These are phyloP conservation scores for Zaprionus lachaisei DNA, from an alignment of 1,140 invertebrate genomes.

Conservation along the genomic window DNA sequence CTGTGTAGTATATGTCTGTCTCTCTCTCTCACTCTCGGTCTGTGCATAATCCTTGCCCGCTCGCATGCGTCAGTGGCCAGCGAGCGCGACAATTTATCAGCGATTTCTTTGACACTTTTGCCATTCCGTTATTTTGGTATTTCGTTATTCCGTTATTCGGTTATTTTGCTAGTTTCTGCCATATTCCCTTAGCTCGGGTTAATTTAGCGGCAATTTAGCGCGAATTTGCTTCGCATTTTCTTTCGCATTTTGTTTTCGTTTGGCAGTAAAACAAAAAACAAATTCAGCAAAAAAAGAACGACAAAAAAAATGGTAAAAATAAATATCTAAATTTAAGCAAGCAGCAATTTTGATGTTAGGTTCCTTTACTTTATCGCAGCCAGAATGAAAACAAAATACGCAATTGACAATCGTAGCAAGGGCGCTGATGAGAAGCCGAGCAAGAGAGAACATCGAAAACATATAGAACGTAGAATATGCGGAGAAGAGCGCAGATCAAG, in stretches of 20 bases:
- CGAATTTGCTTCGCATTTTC: conserved; percentile 62
- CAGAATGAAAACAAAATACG: conserved; percentile 63
- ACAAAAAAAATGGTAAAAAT: conserved; percentile 31
- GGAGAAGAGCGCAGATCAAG: conserved; percentile 6
- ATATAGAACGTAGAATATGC: not conserved
- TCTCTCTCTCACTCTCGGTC: not conserved
- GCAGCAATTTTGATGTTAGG: conserved; percentile 20
- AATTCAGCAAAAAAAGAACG: not conserved
- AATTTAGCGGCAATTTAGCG: conserved; percentile 73
- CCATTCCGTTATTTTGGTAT: conserved; percentile 21
- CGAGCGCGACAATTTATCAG: conserved; percentile 39
- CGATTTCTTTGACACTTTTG: conserved; percentile 41
- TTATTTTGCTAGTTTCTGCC: conserved; percentile 1
- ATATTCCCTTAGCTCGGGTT: conserved; percentile 46
- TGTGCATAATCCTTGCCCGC: conserved; percentile 20
- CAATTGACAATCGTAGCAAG: conserved; percentile 42
- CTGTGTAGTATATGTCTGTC: not conserved
- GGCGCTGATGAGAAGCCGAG: not conserved
- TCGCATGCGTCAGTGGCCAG: conserved; percentile 27
- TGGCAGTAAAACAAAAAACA: conserved; percentile 11
- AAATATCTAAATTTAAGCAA: conserved; percentile 50
- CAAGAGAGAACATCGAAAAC: not conserved
- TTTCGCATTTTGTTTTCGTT: conserved; percentile 42
- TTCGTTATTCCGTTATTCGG: conserved; percentile 27
- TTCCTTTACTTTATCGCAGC: not conserved